Conservation (phyloP, 2,888 invertebrate genomes). For the Argyra leucocephala region DNA sequence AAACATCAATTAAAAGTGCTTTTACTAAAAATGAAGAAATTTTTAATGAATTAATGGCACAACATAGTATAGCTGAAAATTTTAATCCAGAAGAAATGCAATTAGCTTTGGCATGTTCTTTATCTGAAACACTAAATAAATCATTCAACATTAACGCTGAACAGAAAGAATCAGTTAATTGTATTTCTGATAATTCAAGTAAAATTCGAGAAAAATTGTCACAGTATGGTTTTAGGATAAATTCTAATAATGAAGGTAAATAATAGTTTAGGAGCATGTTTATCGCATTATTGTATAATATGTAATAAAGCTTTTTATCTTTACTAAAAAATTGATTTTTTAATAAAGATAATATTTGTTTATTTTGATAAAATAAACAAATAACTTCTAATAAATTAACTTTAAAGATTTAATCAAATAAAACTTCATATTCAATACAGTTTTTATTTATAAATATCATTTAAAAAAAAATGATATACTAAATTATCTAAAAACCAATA, state of each 20-base stretch:
- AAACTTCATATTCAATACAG: no score
- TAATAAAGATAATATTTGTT: no score
- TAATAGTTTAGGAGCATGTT: no score
- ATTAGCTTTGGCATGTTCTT: slow-evolving; percentile 57
- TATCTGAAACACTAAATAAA: slow-evolving; percentile 43
- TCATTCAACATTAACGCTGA: slow-evolving; percentile 21
- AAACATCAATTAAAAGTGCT: slow-evolving; percentile 35
- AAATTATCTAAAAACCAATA: no score
- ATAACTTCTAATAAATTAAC: no score
- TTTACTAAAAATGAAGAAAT: slow-evolving; percentile 38
- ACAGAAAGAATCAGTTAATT: slow-evolving; percentile 13
- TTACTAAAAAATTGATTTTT: no score
- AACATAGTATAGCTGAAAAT: slow-evolving; percentile 44
- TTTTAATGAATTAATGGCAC: slow-evolving; percentile 36
- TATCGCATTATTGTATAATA: no score
- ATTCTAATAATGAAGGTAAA: slow-evolving; percentile 12
- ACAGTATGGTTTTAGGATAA: slow-evolving; percentile 52
- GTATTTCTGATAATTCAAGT: slow-evolving; percentile 25
- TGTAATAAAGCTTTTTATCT: no score
- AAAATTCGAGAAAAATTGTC: slow-evolving; percentile 48
- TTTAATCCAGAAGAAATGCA: slow-evolving; percentile 57
- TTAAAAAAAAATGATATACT: no score
- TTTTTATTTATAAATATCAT: no score
- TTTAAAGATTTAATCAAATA: no score
- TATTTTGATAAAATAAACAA: no score